A percentile compares a stretch with the other conserved stretches of the same genome.
These are phyloP conservation scores for Thripadectes ignobilis DNA, from an alignment of 2,797 vertebrate genomes.

Conservation along the genomic window DNA sequence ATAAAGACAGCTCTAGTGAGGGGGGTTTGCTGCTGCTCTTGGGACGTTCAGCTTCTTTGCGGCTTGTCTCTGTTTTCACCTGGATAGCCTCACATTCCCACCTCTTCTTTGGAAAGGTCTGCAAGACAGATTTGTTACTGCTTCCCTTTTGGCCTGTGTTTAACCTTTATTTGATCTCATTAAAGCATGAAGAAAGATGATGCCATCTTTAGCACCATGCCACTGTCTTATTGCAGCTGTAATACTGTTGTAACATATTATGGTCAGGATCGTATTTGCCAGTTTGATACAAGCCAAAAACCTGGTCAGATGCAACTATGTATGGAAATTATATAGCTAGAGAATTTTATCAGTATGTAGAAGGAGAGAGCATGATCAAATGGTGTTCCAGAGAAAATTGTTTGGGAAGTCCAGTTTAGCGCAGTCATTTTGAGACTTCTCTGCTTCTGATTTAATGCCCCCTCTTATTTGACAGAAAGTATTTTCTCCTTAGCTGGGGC, in stretches of 20 bases:
- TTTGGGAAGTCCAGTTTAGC: background rate
- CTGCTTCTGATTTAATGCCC: background rate
- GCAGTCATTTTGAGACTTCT: background rate
- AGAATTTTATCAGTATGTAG: background rate
- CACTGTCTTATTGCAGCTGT: background rate
- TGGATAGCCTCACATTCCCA: background rate
- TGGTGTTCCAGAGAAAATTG: background rate
- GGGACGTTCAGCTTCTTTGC: background rate
- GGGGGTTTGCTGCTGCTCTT: background rate
- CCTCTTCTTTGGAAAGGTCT: background rate
- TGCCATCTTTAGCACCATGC: background rate
- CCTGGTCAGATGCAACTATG: background rate
- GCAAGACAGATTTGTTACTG: background rate
- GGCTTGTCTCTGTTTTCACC: background rate
- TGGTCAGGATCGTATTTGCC: background rate
- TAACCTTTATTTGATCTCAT: background rate
- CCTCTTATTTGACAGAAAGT: background rate
- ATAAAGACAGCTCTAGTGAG: background rate
- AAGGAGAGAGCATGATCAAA: background rate
- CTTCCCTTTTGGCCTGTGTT: background rate
- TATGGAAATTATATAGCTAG: background rate
- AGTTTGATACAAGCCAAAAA: conserved; percentile 14
- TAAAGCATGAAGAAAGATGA: background rate
- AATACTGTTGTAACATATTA: background rate
- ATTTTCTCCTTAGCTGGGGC: background rate